phyloP scores from a whole-genome alignment of 2,113 vertebrate species.

The Gobiocypris rarus region DNA sequence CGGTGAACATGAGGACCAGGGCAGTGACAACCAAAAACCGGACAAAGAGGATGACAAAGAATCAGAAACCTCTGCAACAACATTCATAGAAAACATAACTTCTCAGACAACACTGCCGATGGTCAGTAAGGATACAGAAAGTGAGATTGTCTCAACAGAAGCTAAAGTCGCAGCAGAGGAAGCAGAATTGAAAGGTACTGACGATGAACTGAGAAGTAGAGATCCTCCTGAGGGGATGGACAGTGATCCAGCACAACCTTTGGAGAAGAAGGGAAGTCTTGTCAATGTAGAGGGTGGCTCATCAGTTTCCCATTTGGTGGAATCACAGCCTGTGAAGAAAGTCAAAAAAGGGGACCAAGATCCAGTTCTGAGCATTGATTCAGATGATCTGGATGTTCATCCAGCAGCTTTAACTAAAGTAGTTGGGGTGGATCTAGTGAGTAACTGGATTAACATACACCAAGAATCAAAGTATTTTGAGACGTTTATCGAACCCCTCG shows the following conservation, averaged over 20 bases:
- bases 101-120: not conserved
- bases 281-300: slow-evolving; percentile 61
- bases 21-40: not conserved
- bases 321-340: not conserved
- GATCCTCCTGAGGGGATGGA: slow-evolving; percentile 50
- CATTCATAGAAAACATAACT: slow-evolving; percentile 28
- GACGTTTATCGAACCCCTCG: slow-evolving; percentile 73
- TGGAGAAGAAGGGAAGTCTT: slow-evolving; percentile 21
- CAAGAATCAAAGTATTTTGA: slow-evolving; percentile 72
- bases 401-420: slow-evolving; percentile 46
- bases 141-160: not conserved
- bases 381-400: slow-evolving; percentile 28
- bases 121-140: not conserved
- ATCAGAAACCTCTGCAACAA: slow-evolving; percentile 34
- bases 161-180: slow-evolving; percentile 5
- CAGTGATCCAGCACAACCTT: slow-evolving; percentile 61
- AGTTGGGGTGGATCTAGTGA: slow-evolving; percentile 68
- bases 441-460: slow-evolving; percentile 74
- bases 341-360: slow-evolving; percentile 31
- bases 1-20: not conserved
- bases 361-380: slow-evolving; percentile 9
- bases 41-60: not conserved
- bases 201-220: slow-evolving; percentile 12
- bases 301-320: slow-evolving; percentile 60
- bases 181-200: slow-evolving; percentile 42